Conservation (phyloP, 2,888 invertebrate species). For the Drosophila borealis region DNA sequence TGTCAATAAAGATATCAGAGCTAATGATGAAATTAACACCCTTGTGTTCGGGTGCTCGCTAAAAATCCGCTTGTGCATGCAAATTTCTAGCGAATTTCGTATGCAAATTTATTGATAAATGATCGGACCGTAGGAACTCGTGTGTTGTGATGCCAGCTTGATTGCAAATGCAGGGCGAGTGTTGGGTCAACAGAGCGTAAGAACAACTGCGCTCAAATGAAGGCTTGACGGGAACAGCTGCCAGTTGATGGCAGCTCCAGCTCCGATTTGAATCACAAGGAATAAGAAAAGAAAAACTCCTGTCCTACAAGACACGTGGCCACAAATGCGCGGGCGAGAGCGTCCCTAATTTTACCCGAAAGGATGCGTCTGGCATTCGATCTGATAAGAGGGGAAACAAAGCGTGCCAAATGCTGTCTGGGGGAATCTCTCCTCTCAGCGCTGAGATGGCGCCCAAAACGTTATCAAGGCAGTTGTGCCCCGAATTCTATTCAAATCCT, state of each 20-base stretch:
- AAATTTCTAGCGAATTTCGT: constrained; percentile 30
- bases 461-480: background rate
- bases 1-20: constrained; percentile 53
- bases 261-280: constrained; percentile 41
- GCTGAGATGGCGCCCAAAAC: constrained; percentile 47
- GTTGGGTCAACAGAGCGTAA: constrained; percentile 5
- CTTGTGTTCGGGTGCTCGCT: constrained; percentile 31
- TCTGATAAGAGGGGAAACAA: constrained; percentile 32
- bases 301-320: constrained; percentile 56
- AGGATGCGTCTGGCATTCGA: constrained; percentile 55
- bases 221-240: constrained; percentile 41
- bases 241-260: constrained; percentile 19
- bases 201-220: constrained; percentile 5
- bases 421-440: background rate
- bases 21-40: constrained; percentile 75
- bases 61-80: constrained; percentile 45
- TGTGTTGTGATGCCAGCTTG: constrained; percentile 51
- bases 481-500: constrained; percentile 28
- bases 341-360: background rate
- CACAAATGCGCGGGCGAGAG: constrained; percentile 62
- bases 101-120: constrained; percentile 63
- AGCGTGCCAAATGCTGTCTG: constrained; percentile 6
- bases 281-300: constrained; percentile 11
- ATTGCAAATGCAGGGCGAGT: constrained; percentile 40
- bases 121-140: constrained; percentile 13